phyloP scores from a whole-genome alignment of 2,113 vertebrate species.

The Plestiodon gilberti region DNA sequence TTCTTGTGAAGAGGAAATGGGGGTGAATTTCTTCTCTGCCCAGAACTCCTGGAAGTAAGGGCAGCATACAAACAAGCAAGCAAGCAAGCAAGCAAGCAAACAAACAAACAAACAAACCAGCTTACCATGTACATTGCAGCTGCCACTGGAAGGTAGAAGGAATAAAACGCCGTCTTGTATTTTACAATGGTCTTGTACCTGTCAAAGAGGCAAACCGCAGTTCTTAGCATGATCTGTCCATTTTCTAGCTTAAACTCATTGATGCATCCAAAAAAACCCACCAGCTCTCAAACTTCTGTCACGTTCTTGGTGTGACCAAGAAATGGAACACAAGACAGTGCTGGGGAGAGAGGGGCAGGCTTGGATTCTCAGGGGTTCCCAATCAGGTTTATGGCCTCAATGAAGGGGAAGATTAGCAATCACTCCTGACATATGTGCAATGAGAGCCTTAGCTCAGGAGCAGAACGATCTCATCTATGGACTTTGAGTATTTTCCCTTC shows the following conservation, averaged over 20 bases:
- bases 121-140: constrained; percentile 98
- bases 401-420: too few species aligned
- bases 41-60: too few species aligned
- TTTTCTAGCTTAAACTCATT: too few species aligned
- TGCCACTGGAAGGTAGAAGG: constrained; percentile 93
- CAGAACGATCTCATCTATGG: too few species aligned
- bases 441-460: too few species aligned
- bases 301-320: not conserved
- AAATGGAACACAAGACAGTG: not conserved
- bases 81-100: too few species aligned
- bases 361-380: not conserved
- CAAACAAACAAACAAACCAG: not conserved
- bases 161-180: constrained; percentile 96
- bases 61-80: too few species aligned
- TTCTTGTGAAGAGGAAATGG: too few species aligned
- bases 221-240: not conserved
- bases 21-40: too few species aligned
- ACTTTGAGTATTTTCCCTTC: not conserved
- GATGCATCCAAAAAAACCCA: too few species aligned
- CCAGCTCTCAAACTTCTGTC: not conserved
- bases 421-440: too few species aligned
- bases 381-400: not conserved
- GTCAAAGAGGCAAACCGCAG: too few species aligned
- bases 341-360: not conserved
- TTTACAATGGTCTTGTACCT: constrained; percentile 96